Conservation (phyloP, 2,888 invertebrate genomes). For the Gibbula magus region DNA sequence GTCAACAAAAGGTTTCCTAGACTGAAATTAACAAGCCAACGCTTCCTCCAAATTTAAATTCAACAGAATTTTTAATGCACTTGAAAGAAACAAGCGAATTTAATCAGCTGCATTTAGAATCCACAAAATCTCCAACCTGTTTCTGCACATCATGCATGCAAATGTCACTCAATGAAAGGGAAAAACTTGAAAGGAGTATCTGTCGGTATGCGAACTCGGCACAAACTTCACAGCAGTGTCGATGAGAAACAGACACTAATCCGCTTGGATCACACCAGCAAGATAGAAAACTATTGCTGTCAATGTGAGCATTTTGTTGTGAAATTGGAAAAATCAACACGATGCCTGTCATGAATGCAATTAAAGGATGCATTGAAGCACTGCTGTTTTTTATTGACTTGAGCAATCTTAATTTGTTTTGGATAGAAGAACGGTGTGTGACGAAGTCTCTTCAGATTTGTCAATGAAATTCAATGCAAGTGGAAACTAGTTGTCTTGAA, state of each 20-base stretch:
- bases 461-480: background rate
- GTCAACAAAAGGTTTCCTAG: too few species aligned
- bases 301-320: too few species aligned
- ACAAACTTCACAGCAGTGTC: too few species aligned
- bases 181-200: too few species aligned
- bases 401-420: slow-evolving; percentile 5
- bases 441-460: background rate
- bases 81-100: background rate
- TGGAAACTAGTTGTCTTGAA: background rate
- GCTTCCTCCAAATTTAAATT: background rate
- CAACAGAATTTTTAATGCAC: background rate
- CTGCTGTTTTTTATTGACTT: background rate
- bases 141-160: too few species aligned
- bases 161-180: too few species aligned
- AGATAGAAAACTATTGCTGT: too few species aligned
- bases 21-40: background rate
- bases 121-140: background rate
- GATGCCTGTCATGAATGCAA: background rate
- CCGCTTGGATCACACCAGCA: too few species aligned
- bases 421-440: background rate
- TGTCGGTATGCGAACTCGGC: too few species aligned
- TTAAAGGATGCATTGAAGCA: background rate
- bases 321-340: slow-evolving; percentile 6
- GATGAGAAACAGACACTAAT: too few species aligned
- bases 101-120: slow-evolving; percentile 13